Conservation (phyloP, 2,888 invertebrate genomes). For the Hemaris fuciformis region DNA sequence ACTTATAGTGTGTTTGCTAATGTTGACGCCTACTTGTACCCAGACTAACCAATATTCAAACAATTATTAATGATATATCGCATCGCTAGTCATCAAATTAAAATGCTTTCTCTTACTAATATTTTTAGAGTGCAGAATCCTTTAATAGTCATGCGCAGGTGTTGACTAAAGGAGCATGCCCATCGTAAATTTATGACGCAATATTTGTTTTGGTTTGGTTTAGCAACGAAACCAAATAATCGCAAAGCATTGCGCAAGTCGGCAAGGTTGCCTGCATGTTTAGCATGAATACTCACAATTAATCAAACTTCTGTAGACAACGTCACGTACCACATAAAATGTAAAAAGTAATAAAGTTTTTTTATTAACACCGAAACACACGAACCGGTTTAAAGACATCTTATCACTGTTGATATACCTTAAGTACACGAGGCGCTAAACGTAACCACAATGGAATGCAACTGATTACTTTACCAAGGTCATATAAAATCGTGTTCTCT, state of each 20-base stretch:
- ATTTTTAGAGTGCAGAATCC: not conserved
- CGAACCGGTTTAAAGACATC: constrained; percentile 21
- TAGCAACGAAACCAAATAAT: not conserved
- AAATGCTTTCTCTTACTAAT: not conserved
- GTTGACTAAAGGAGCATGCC: not conserved
- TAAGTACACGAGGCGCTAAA: constrained; percentile 32
- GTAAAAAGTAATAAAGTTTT: not conserved
- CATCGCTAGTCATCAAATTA: not conserved
- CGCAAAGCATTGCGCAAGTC: not conserved
- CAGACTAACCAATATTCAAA: not conserved
- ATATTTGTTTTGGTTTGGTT: constrained; percentile 1
- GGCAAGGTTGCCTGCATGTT: not conserved
- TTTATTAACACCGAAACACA: not conserved
- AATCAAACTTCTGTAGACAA: not conserved
- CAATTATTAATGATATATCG: not conserved
- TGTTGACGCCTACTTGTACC: not conserved
- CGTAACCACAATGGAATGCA: constrained; percentile 48
- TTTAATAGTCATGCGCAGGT: not conserved
- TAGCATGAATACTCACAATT: not conserved
- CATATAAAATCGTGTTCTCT: constrained; percentile 15
- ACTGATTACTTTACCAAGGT: constrained; percentile 45
- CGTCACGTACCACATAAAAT: not conserved
- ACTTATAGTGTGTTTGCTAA: not conserved
- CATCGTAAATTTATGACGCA: not conserved
- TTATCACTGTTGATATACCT: constrained; percentile 32